A percentile compares a stretch with the other conserved stretches of the same genome.
phyloP scores from a whole-genome alignment of 2,888 invertebrate genomes.

The Drosophila neotestacea region DNA sequence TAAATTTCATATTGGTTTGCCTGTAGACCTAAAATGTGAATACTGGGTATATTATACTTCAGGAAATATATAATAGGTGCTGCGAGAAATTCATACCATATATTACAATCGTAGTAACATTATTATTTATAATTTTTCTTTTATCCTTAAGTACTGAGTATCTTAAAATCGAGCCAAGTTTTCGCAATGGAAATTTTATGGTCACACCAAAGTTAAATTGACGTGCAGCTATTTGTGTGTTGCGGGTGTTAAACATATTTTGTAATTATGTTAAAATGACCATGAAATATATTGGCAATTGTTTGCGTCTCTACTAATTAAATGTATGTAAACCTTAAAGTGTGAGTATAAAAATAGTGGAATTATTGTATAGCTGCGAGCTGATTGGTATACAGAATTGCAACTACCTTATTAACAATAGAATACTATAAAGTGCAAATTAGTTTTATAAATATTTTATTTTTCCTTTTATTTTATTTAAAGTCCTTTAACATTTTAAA shows the following conservation, averaged over 20 bases:
- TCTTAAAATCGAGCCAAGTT: not conserved
- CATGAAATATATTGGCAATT: slow-evolving; percentile 53
- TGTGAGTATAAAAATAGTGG: slow-evolving; percentile 26
- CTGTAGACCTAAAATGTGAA: not conserved
- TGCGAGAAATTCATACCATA: not conserved
- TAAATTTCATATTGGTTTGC: slow-evolving; percentile 52
- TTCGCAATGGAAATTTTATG: slow-evolving; percentile 13
- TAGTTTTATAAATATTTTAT: slow-evolving; percentile 1
- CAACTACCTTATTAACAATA: slow-evolving; percentile 1
- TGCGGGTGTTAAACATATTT: slow-evolving; percentile 44
- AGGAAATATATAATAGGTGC: too few relatives aligned
- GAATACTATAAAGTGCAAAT: not conserved
- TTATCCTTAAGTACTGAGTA: not conserved
- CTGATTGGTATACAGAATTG: slow-evolving; percentile 8
- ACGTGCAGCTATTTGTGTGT: slow-evolving; percentile 28
- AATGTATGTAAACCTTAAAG: slow-evolving; percentile 28
- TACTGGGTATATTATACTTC: not conserved
- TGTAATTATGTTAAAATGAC: slow-evolving; percentile 67
- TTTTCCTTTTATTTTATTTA: not conserved
- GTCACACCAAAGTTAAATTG: slow-evolving; percentile 41
- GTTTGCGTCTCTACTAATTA: slow-evolving; percentile 31
- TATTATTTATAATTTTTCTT: too few relatives aligned
- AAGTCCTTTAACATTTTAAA: not conserved
- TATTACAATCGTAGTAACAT: too few relatives aligned
- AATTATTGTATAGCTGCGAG: slow-evolving; percentile 31